Evolutionary conservation across 1,140 invertebrate species (phyloP), one percentile per base, ranked within the genome.

Genomic region (Heliconius congener): DNA sequence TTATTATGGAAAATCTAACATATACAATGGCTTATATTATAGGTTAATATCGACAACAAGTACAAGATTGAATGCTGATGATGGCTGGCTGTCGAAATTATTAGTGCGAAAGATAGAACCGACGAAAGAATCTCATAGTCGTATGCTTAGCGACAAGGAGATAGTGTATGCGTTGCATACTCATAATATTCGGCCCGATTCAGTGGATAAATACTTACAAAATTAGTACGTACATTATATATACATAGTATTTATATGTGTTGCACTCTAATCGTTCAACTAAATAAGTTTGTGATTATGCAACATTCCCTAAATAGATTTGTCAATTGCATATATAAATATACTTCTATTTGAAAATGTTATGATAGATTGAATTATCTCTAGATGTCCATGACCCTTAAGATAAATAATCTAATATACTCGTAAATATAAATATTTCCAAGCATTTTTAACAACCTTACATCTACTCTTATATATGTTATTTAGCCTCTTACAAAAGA

Each of bases 61-160:
- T 79, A 90, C 94, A 37, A 87, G 89, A 66, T 84, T 94, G 42
- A 94, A 91, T 76, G 94, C 96, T 78, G 95, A 95, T 84, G 97
- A 98, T 95, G 96, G 97, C 87, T 99, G 98, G 98, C 95, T 99
- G 70, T 98, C 97, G 81, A 99, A 99, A 93, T 94, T 99, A 52
- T 94, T 98, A 77, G 98, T 99, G 39, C 95, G 98, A 82, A 98
- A 97, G 93, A 98, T 99, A 90, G 98, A 99, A 90, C 98, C 98
- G 8, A 98, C 98, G 0, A 99, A 98, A 91, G 98, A 99, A 91
- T 98, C 98, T 8, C 98, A 99, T 93, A 99, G 98, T 85, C 96
- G 98, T 78, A 98, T 99, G 96, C 95, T 99, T 46, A 98, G 98
- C 83, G 98, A 98, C 92, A 99, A 99, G 95, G 98, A 99, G 95